Conservation (phyloP, 2,888 invertebrate genomes). For the Mythimna pallens region DNA sequence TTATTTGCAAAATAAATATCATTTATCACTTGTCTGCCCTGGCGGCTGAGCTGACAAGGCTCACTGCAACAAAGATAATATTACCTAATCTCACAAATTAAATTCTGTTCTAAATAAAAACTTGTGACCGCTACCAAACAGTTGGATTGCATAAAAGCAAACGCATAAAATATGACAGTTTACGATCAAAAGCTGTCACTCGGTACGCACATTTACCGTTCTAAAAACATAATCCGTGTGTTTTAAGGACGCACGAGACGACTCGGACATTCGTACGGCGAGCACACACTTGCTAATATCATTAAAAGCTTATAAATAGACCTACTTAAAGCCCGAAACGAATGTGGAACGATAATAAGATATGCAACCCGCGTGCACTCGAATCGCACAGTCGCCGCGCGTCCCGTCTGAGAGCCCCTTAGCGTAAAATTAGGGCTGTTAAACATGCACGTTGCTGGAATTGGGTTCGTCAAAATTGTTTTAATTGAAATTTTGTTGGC, state of each 20-base stretch:
- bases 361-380: slow-evolving; percentile 65
- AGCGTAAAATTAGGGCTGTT: slow-evolving; percentile 62
- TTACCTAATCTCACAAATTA: not conserved
- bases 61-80: too few relatives aligned
- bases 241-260: slow-evolving; percentile 66
- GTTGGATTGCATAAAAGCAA: slow-evolving; percentile 33
- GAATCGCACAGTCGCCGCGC: slow-evolving; percentile 65
- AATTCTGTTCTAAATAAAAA: slow-evolving; percentile 33
- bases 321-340: slow-evolving; percentile 56
- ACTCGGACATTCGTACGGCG: slow-evolving; percentile 63
- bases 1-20: too few relatives aligned
- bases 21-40: too few relatives aligned
- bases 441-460: slow-evolving; percentile 38
- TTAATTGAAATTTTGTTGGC: slow-evolving; percentile 52
- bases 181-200: slow-evolving; percentile 52
- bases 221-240: slow-evolving; percentile 47
- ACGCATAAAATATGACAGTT: slow-evolving; percentile 49
- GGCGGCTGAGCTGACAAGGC: not conserved
- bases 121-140: slow-evolving; percentile 8
- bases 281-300: slow-evolving; percentile 69
- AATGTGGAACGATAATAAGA: slow-evolving; percentile 59
- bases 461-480: slow-evolving; percentile 49
- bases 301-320: slow-evolving; percentile 75
- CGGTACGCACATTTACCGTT: slow-evolving; percentile 55
- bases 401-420: slow-evolving; percentile 61